Conservation (phyloP, 2,888 invertebrate species). For the Epistrophella euchroma region DNA sequence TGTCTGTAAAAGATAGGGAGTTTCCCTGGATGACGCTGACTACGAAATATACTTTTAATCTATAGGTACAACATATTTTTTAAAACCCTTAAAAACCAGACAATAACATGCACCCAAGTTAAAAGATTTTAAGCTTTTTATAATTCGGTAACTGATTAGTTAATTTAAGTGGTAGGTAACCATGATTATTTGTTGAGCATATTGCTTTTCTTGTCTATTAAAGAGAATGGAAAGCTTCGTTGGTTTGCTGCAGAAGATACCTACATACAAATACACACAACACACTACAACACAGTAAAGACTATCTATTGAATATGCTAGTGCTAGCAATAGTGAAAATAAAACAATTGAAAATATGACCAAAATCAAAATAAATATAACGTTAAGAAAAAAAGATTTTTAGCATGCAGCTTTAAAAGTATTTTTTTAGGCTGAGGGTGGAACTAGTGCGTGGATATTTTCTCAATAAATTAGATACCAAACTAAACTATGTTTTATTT, state of each 20-base stretch:
- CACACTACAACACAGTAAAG: conserved; percentile 21
- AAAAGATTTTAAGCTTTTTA: no score
- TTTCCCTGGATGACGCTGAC: no score
- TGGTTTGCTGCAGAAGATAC: conserved; percentile 42
- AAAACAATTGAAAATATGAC: background rate
- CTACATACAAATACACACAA: conserved; percentile 32
- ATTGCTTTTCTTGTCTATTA: conserved; percentile 11
- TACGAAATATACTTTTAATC: no score
- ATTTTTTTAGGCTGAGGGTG: background rate
- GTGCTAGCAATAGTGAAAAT: background rate
- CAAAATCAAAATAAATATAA: conserved; percentile 14
- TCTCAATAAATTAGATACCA: background rate
- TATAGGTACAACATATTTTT: no score
- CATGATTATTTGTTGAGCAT: conserved; percentile 15
- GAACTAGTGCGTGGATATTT: conserved; percentile 22
- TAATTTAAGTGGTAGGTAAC: background rate
- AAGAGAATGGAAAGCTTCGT: conserved; percentile 40
- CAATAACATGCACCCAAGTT: no score
- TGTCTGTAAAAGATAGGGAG: no score
- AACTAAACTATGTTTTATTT: background rate
- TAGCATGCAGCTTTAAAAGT: conserved; percentile 21
- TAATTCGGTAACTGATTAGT: no score
- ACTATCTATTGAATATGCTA: background rate
- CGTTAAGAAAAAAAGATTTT: background rate
- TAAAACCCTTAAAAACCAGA: no score